A percentile compares a stretch with the other conserved stretches of the same genome.
Conservation (phyloP, 2,888 invertebrate genomes). For the Carterocephalus palaemon region DNA sequence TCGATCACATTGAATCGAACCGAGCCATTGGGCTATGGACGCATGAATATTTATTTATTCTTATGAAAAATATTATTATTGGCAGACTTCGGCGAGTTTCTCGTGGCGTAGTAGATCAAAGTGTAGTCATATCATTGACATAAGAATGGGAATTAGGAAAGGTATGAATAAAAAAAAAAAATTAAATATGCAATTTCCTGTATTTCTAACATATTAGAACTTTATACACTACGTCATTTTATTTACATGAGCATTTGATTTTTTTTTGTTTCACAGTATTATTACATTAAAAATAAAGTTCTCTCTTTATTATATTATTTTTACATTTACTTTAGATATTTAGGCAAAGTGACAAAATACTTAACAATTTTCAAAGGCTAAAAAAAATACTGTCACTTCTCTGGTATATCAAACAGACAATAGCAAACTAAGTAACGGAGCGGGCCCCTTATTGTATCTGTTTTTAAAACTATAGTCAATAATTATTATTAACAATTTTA, state of each 20-base stretch:
- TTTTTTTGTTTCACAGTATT: conserved; percentile 66
- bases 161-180: conserved; percentile 24
- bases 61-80: too few relatives aligned
- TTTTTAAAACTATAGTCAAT: too few relatives aligned
- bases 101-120: too few relatives aligned
- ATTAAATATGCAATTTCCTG: conserved; percentile 44
- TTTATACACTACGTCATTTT: conserved; percentile 73
- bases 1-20: too few relatives aligned
- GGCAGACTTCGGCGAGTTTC: too few relatives aligned
- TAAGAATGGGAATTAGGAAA: too few relatives aligned
- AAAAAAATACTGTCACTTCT: conserved; percentile 38
- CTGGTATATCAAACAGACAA: conserved; percentile 11
- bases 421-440: conserved; percentile 27
- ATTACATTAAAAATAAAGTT: conserved; percentile 75
- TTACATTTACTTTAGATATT: conserved; percentile 63
- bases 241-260: conserved; percentile 73
- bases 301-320: conserved; percentile 73
- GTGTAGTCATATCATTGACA: too few relatives aligned
- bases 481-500: too few relatives aligned
- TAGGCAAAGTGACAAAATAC: conserved; percentile 70
- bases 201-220: conserved; percentile 75
- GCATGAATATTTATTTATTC: too few relatives aligned
- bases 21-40: too few relatives aligned
- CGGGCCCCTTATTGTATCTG: conserved; percentile 1
- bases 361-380: conserved; percentile 44